Conservation (phyloP, 1,140 invertebrate genomes). For the Papilio aristodemus region DNA sequence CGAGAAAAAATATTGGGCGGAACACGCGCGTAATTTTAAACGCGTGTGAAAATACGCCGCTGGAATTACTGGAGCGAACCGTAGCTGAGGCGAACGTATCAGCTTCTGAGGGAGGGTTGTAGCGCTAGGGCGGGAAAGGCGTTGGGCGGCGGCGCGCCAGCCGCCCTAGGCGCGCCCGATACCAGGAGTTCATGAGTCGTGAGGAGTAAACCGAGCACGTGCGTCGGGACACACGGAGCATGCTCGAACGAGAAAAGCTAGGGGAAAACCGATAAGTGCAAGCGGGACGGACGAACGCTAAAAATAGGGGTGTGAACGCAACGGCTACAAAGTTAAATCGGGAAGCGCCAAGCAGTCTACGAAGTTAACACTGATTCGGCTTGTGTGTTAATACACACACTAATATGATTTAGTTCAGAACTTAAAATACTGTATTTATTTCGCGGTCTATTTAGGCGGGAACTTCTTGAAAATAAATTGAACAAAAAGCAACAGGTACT, state of each 20-base stretch:
- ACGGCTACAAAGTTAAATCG: slow-evolving; percentile 60
- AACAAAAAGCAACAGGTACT: slow-evolving; percentile 13
- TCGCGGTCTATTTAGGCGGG: slow-evolving; percentile 18
- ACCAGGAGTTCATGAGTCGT: slow-evolving; percentile 60
- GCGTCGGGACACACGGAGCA: slow-evolving; percentile 65
- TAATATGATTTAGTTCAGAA: slow-evolving; percentile 35
- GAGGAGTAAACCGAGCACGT: slow-evolving; percentile 60
- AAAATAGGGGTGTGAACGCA: slow-evolving; percentile 66
- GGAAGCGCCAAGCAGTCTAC: slow-evolving; percentile 76
- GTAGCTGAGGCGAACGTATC: slow-evolving; percentile 62
- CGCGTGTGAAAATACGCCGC: slow-evolving; percentile 54
- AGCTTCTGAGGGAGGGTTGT: slow-evolving; percentile 69
- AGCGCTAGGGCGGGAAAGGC: slow-evolving; percentile 59
- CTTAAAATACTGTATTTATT: slow-evolving; percentile 28
- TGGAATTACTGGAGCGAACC: slow-evolving; percentile 56
- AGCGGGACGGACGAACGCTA: slow-evolving; percentile 53
- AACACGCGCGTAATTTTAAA: slow-evolving; percentile 48
- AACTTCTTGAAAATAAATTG: slow-evolving; percentile 18
- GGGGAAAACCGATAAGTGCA: slow-evolving; percentile 54
- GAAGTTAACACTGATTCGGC: slow-evolving; percentile 52
- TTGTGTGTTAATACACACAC: slow-evolving; percentile 40
- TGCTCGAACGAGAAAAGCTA: slow-evolving; percentile 62
- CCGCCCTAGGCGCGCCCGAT: slow-evolving; percentile 76
- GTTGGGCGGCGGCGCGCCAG: slow-evolving; percentile 73
- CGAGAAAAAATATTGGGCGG: slow-evolving; percentile 23